phyloP scores from a whole-genome alignment of 2,113 vertebrate genomes.

The Sinocyclocheilus rhinocerous region DNA sequence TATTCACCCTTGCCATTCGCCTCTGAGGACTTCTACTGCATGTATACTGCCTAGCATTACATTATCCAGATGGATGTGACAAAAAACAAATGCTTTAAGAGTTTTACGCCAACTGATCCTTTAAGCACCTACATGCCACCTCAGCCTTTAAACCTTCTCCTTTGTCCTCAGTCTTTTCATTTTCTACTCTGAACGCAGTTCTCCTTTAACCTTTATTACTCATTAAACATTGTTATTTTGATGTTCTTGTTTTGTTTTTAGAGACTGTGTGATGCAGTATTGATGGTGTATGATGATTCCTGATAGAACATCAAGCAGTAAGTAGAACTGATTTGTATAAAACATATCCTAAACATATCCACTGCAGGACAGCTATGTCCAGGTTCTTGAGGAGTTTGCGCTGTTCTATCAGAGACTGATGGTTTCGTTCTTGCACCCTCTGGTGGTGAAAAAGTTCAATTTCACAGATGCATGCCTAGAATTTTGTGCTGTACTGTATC shows the following conservation, averaged over 20 bases:
- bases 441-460: background rate
- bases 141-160: constrained; percentile 42
- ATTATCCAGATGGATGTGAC: background rate
- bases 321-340: constrained; percentile 8
- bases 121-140: constrained; percentile 64
- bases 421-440: background rate
- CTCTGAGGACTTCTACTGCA: background rate
- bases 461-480: background rate
- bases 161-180: background rate
- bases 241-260: constrained; percentile 20
- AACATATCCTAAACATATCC: background rate
- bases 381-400: constrained; percentile 15
- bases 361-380: background rate
- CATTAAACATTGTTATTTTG: background rate
- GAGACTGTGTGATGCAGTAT: constrained; percentile 5
- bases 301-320: constrained; percentile 1
- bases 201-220: constrained; percentile 47
- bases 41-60: constrained; percentile 1
- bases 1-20: background rate
- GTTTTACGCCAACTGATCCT: constrained; percentile 8
- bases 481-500: constrained; percentile 18
- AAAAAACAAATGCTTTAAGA: background rate
- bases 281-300: background rate
- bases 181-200: constrained; percentile 36
- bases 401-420: background rate